Percentiles rank a stretch among this genome's conserved stretches.
These are phyloP conservation scores for Pteronotus mesoamericanus DNA, from an alignment of 2,797 vertebrate species.

Conservation along the genomic window DNA sequence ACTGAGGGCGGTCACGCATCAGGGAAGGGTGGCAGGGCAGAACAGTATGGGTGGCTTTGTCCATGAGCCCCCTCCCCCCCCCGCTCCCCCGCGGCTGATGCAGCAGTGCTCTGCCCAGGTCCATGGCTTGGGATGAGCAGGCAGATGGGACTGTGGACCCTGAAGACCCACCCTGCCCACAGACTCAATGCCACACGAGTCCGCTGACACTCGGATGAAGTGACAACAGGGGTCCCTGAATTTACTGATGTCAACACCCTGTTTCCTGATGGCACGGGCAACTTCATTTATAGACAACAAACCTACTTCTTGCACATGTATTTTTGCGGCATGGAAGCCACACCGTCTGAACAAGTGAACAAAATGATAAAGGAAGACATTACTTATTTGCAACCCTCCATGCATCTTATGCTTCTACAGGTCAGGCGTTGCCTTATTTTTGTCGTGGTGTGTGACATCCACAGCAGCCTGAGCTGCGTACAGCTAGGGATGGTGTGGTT, in stretches of 20 bases:
- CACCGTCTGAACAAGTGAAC: background rate
- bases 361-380: background rate
- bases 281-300: background rate
- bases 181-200: fast-evolving
- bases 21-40: background rate
- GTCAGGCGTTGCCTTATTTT: background rate
- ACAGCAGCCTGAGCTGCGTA: background rate
- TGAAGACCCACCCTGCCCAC: background rate
- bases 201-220: background rate
- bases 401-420: background rate
- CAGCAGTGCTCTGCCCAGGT: fast-evolving
- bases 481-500: background rate
- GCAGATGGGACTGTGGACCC: background rate
- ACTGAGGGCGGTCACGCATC: background rate
- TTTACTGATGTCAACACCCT: background rate
- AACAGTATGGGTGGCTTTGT: background rate
- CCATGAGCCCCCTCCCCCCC: too few species aligned
- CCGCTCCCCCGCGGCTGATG: fast-evolving
- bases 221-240: background rate
- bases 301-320: background rate
- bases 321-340: background rate
- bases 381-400: background rate
- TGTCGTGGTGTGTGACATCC: background rate
- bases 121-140: background rate
- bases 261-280: background rate